These are phyloP conservation scores for Phyllotreta cruciferae DNA, from an alignment of 2,888 invertebrate genomes.

Conservation along the genomic window DNA sequence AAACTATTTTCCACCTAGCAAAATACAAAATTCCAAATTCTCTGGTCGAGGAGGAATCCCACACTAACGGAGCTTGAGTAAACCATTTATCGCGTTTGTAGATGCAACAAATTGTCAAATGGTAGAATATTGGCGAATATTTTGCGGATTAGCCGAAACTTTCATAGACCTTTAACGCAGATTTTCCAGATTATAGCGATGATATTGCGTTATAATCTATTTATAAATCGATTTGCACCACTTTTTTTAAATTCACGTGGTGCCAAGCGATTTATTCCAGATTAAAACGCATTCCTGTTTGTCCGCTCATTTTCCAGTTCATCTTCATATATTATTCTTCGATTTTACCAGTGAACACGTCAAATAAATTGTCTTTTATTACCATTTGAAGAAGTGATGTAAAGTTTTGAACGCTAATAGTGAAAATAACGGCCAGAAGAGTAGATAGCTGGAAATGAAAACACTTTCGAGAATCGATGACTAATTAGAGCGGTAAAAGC, in stretches of 20 bases:
- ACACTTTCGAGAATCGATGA: too few relatives aligned
- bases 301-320: too few relatives aligned
- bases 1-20: conserved; percentile 5
- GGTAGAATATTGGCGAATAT: not conserved
- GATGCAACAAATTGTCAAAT: not conserved
- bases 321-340: conserved; percentile 1
- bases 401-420: too few relatives aligned
- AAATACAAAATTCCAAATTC: not conserved
- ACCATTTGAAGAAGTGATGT: not conserved
- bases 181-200: not conserved
- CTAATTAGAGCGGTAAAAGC: too few relatives aligned
- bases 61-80: not conserved
- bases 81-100: conserved; percentile 8
- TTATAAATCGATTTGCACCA: conserved; percentile 43
- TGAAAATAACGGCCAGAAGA: too few relatives aligned
- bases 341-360: not conserved
- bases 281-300: conserved; percentile 28
- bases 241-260: conserved; percentile 38
- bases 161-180: too few relatives aligned
- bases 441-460: too few relatives aligned
- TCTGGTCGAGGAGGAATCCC: not conserved
- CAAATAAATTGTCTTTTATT: not conserved
- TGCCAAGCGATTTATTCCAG: conserved; percentile 44
- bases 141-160: too few relatives aligned
- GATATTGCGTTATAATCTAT: conserved; percentile 35